Evolutionary conservation across 2,888 invertebrate species (phyloP).

Genomic region (Julus scanicus): DNA sequence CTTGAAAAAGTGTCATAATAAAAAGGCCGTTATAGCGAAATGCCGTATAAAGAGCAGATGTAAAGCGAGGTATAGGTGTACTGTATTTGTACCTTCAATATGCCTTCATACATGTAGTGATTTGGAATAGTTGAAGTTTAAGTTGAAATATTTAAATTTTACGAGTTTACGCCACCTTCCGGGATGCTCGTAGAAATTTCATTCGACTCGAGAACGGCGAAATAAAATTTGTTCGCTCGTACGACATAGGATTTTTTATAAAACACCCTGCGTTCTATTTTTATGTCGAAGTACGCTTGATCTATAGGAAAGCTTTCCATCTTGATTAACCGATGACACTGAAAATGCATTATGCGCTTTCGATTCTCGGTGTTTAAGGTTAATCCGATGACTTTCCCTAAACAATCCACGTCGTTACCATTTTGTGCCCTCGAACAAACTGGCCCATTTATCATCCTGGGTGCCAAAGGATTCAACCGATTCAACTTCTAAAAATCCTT

Average conservation of each 20-base stretch:
- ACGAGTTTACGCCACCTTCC: neutral
- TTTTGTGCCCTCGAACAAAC: neutral
- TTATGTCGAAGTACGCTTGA: neutral
- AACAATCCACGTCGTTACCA: neutral
- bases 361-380: neutral
- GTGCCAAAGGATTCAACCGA: too few relatives aligned
- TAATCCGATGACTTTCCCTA: slow-evolving; percentile 1
- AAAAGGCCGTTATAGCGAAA: too few relatives aligned
- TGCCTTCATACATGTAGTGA: too few relatives aligned
- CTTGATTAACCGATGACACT: slow-evolving; percentile 12
- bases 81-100: too few relatives aligned
- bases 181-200: neutral
- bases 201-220: neutral
- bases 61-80: too few relatives aligned
- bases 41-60: too few relatives aligned
- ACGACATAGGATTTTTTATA: neutral
- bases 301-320: neutral
- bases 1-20: too few relatives aligned
- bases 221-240: too few relatives aligned
- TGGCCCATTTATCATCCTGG: neutral
- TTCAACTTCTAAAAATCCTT: too few relatives aligned
- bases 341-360: slow-evolving; percentile 39
- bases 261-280: neutral
- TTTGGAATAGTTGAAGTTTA: too few relatives aligned
- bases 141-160: neutral